These are phyloP conservation scores for Drosophila hamatofila DNA, from an alignment of 2,888 invertebrate genomes.

Conservation along the genomic window DNA sequence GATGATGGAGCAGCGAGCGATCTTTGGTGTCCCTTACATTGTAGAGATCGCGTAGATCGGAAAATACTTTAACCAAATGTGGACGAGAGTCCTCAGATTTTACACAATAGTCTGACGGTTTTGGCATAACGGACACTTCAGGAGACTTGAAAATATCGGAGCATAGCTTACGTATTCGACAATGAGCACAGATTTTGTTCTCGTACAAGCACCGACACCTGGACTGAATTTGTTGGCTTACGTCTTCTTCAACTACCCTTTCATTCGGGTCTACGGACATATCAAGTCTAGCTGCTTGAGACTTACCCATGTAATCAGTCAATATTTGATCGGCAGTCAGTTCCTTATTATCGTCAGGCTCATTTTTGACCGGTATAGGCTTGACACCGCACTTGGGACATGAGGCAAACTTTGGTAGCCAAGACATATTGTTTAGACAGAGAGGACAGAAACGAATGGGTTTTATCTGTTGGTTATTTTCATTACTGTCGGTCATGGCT, in stretches of 20 bases:
- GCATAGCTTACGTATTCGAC: constrained; percentile 76
- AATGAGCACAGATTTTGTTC: constrained; percentile 74
- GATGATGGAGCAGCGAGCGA: constrained; percentile 42
- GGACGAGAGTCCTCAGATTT: constrained; percentile 53
- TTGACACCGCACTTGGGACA: constrained; percentile 82
- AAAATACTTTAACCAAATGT: constrained; percentile 78
- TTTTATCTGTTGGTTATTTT: constrained; percentile 31
- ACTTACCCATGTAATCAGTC: constrained; percentile 66
- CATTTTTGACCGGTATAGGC: constrained; percentile 67
- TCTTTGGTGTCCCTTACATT: constrained; percentile 61
- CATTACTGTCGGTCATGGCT: background rate
- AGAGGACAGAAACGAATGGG: constrained; percentile 75
- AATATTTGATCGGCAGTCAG: constrained; percentile 78
- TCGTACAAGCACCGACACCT: constrained; percentile 68
- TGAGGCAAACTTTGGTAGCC: constrained; percentile 85
- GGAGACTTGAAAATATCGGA: constrained; percentile 54
- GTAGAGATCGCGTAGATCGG: constrained; percentile 77
- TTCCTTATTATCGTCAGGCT: constrained; percentile 67
- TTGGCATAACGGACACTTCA: constrained; percentile 6
- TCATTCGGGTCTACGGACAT: constrained; percentile 5
- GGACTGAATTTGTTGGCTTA: background rate
- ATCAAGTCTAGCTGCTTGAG: constrained; percentile 22
- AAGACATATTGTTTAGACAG: constrained; percentile 80
- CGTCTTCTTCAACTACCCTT: background rate
- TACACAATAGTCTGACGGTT: background rate